These are phyloP conservation scores for Latrodectus elegans DNA, from an alignment of 2,888 invertebrate species.

Conservation along the genomic window DNA sequence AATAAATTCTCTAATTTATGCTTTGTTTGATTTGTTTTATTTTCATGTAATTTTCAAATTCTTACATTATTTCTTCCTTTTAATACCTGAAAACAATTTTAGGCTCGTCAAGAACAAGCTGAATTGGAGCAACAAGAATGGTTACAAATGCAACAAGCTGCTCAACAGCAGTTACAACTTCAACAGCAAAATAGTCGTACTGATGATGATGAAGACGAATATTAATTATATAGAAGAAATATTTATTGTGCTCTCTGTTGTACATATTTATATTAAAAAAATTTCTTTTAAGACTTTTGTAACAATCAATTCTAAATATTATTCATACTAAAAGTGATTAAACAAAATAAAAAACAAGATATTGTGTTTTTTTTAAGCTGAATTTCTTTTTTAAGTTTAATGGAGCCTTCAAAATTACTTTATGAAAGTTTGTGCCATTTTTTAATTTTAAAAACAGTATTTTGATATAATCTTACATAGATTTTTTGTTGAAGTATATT, in stretches of 20 bases:
- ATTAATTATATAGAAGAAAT: background rate
- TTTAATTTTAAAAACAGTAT: too few species aligned
- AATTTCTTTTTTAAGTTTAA: too few species aligned
- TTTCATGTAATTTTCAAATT: too few species aligned
- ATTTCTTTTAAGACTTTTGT: background rate
- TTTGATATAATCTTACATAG: too few species aligned
- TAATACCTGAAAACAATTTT: background rate
- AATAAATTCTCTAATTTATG: too few species aligned
- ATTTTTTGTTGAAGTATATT: too few species aligned
- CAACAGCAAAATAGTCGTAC: slow-evolving; percentile 59
- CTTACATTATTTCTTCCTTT: too few species aligned
- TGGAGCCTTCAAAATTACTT: too few species aligned
- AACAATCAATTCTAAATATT: too few species aligned
- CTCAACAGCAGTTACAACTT: slow-evolving; percentile 65
- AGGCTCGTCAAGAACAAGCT: slow-evolving; percentile 92
- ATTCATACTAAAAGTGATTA: background rate
- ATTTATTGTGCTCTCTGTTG: background rate
- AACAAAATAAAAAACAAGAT: background rate
- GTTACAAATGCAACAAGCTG: slow-evolving; percentile 85
- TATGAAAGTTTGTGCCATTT: too few species aligned
- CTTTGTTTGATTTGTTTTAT: too few species aligned
- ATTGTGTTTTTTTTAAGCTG: background rate
- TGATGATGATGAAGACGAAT: slow-evolving; percentile 67
- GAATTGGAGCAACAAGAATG: slow-evolving; percentile 93
- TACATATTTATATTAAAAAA: background rate